Percentiles rank a stretch among this genome's conserved stretches.
Conservation (phyloP, 2,113 vertebrate species). For the Malaclemys terrapin region DNA sequence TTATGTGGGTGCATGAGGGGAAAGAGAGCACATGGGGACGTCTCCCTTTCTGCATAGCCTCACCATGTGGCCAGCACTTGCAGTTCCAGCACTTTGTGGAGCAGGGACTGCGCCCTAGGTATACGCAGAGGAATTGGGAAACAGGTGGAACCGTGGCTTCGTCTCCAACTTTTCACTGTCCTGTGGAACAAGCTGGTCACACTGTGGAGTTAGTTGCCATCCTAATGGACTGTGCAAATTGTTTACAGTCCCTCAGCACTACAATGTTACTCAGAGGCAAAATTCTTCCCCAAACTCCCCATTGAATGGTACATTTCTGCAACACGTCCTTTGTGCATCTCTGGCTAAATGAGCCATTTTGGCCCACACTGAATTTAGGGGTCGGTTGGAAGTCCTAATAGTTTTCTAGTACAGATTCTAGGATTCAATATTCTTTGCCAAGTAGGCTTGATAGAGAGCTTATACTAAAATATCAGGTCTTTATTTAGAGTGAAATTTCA, state of each 20-base stretch:
- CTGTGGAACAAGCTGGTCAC: not conserved
- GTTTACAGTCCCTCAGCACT: not conserved
- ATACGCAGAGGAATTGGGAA: not conserved
- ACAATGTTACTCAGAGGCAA: not conserved
- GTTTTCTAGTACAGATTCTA: not conserved
- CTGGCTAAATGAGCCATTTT: not conserved
- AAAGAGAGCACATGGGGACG: not conserved
- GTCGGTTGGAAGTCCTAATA: not conserved
- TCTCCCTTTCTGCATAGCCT: not conserved
- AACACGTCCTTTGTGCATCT: not conserved
- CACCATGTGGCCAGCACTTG: not conserved
- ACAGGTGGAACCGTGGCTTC: not conserved
- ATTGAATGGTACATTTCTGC: not conserved
- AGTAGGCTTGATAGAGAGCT: not conserved
- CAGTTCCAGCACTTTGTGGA: not conserved
- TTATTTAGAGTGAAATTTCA: not conserved
- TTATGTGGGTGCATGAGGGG: not conserved
- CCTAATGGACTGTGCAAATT: not conserved
- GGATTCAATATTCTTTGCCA: not conserved
- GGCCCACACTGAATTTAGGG: not conserved
- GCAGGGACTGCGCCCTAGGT: not conserved
- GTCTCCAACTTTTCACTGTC: not conserved
- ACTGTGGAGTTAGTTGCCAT: not conserved
- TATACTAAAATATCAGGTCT: not conserved
- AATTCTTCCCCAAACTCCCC: not conserved